Base-by-base conservation (phyloP, 2,113 vertebrate genomes). In the Rhipidura dahli region DNA sequence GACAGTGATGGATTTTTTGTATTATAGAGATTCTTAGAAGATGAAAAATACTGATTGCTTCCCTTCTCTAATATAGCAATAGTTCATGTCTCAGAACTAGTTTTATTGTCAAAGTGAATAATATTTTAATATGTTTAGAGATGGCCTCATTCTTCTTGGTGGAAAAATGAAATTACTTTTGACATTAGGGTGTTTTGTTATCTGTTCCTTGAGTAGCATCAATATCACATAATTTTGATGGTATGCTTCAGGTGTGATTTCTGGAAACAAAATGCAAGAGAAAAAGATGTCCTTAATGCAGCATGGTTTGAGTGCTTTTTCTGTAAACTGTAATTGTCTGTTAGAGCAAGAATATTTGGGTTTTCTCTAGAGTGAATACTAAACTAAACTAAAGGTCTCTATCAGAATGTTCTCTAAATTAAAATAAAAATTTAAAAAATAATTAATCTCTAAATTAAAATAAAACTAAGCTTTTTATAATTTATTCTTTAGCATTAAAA, bases 51-150 rank as follows among this genome's bases (percentile, higher is more conserved):
- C 94, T 97, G 93, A 97, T 97, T 96, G 77, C 96, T 93, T 97
- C 78, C 85, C 71, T 60, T 96, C 96, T 97, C 89, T 97, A 98
- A 98, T 97, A 95, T 73, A 97, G 95, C 94, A 96, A 97, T 98
- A 97, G 97, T 97, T 98, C 97, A 98, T 98, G 95, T 97, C 96
- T 96, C 94, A 66, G 80, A 97, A 98, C 90, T 97, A 96, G 94
- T 97, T 98, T 94, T 97, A 95, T 96, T 98, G 97, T 98, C 98
- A 98, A 97, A 98, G 94, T 98, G 97, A 98, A 96, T 98, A 98
- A 97, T 98, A 98, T 98, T 98, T 98, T 98, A 98, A 97, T 98
- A 98, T 97, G 94, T 96, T 98, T 98, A 97, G 94, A 88, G 94
- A 96, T 93, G 63, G 87, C 65, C 94, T 97, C 96, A 94, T 96